Evolutionary conservation across 2,797 vertebrate genomes (phyloP), one percentile per base, ranked within the genome.

Genomic region (Hoplostethus atlanticus): DNA sequence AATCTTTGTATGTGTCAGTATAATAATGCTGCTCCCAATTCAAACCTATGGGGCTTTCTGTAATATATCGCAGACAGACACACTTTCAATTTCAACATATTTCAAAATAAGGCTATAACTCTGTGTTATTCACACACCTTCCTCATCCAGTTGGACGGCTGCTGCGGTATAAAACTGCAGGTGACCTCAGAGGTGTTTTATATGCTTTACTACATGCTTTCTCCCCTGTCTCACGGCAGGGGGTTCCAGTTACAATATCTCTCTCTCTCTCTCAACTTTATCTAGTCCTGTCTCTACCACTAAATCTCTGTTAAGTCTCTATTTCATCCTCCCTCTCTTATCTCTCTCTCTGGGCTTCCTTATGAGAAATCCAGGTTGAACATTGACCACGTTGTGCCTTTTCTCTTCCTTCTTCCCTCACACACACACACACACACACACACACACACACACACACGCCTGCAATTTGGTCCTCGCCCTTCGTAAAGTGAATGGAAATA

Each of bases 401-500:
- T 15, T 71, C 15, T 21, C 68, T 62, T 71, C 69, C 52, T 63
- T 62, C 60, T 71, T 25, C 67, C 48, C 42, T 38, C 48, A 36
- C 30, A 64, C 57, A 44, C 66, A 52, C 68, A 60, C 66, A 17
- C 17, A 54, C 63, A 69, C 48, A 64, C 71, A 38, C 64, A 30
- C 46, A 46, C 21, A 57, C 38, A 51, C 48, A 51, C 17, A 21
- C 48, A 51, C 48, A 51, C 17, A 21, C 56, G 42, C 48, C 68
- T 30, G 54, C 68, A 71, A 54, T 44, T 38, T 16, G 25, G 67
- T 76, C 60, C 54, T 61, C 56, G 46, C 51, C 70, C 79, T 86
- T 77, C 80, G 81, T 84, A 76, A 71, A 0, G 11, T 60, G 15
- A 31, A 17, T 84, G 72, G 76, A 83, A 89, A 84, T 77, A 79